Evolutionary conservation across 2,113 vertebrate species (phyloP).

Genomic region (Perccottus glenii): DNA sequence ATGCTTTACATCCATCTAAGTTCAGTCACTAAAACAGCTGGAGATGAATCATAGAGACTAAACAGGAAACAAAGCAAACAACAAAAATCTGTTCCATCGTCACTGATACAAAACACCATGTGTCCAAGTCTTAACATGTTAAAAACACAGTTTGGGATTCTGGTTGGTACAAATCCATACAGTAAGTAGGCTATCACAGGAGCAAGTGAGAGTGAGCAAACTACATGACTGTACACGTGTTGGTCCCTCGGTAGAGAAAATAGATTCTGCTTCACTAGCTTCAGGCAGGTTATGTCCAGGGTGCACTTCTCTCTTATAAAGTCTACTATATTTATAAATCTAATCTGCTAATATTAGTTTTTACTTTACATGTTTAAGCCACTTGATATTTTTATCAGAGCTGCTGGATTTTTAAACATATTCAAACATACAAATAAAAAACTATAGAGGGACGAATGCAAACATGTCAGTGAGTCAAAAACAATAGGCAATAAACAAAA

Average conservation of each 20-base stretch:
- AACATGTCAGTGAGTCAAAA: constrained; percentile 16
- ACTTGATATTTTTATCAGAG: constrained; percentile 40
- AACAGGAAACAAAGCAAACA: constrained; percentile 61
- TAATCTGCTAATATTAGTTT: constrained; percentile 25
- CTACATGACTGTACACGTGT: constrained; percentile 65
- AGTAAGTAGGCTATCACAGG: constrained; percentile 57
- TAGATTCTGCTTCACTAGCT: constrained; percentile 34
- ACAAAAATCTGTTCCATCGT: constrained; percentile 52
- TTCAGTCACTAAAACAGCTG: constrained; percentile 30
- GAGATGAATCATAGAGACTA: constrained; percentile 30
- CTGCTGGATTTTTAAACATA: constrained; percentile 43
- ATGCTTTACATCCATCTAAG: constrained; percentile 39
- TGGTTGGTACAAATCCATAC: constrained; percentile 49
- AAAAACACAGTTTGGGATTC: constrained; percentile 62
- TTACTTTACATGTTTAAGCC: constrained; percentile 33
- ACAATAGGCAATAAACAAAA: constrained; percentile 14
- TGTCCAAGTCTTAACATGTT: constrained; percentile 56
- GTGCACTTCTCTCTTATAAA: constrained; percentile 17
- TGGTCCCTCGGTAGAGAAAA: constrained; percentile 48
- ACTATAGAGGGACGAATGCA: constrained; percentile 3
- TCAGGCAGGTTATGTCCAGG: constrained; percentile 39
- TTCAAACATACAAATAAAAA: constrained; percentile 25
- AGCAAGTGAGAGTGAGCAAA: constrained; percentile 59
- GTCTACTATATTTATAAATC: constrained; percentile 28
- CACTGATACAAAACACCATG: constrained; percentile 63